Percentiles rank a stretch among this genome's conserved stretches.
phyloP scores from a whole-genome alignment of 2,113 vertebrate species.

The Hemicordylus capensis region DNA sequence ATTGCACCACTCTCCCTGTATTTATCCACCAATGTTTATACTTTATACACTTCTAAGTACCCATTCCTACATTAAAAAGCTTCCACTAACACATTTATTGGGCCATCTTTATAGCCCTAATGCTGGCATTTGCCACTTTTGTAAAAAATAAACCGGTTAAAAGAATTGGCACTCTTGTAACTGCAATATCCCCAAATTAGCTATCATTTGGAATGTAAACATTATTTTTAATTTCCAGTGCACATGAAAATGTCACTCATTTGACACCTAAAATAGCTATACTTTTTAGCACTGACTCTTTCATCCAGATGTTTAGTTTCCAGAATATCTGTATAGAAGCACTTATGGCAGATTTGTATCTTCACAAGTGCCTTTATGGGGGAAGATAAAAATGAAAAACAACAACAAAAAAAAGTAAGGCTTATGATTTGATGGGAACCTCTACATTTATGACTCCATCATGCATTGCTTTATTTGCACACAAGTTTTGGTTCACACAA shows the following conservation, averaged over 20 bases:
- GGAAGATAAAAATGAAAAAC: background rate
- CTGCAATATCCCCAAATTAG: background rate
- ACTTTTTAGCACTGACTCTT: background rate
- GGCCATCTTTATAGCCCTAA: background rate
- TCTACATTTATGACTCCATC: background rate
- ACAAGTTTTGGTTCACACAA: no score
- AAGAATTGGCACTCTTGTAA: rapidly evolving
- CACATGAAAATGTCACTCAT: background rate
- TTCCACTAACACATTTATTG: background rate
- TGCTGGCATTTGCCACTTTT: background rate
- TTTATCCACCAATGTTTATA: rapidly evolving
- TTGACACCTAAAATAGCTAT: background rate
- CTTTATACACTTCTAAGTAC: rapidly evolving
- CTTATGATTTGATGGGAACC: background rate
- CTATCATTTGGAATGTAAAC: background rate
- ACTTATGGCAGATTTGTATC: background rate
- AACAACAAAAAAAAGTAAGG: background rate
- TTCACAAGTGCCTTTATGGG: background rate
- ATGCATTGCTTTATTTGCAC: background rate
- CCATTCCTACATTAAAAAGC: rapidly evolving
- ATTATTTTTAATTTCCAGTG: background rate
- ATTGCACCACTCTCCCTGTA: background rate
- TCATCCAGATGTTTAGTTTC: background rate
- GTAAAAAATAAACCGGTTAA: rapidly evolving
- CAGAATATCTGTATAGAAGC: rapidly evolving